These are phyloP conservation scores for Trichogramma evanescens DNA, from an alignment of 2,888 invertebrate genomes.

Conservation along the genomic window DNA sequence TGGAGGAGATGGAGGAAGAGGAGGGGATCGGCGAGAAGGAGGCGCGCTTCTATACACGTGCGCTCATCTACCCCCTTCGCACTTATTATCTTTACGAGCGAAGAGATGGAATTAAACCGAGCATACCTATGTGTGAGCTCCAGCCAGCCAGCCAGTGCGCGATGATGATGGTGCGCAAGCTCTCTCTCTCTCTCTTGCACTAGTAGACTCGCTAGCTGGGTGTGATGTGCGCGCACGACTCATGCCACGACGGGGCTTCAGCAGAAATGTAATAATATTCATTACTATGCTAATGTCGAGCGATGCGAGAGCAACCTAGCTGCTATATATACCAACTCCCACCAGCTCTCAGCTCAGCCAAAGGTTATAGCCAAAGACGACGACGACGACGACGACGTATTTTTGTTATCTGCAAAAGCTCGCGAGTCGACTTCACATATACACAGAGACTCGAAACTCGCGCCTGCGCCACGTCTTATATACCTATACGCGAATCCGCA, in stretches of 20 bases:
- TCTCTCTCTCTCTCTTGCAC: no score
- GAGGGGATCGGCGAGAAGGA: slow-evolving; percentile 1
- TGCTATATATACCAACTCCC: no score
- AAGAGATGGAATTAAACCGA: slow-evolving; percentile 48
- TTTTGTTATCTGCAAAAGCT: slow-evolving; percentile 32
- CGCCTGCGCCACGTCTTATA: no score
- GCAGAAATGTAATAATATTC: slow-evolving; percentile 47
- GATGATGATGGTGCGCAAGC: no score
- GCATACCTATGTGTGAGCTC: slow-evolving; percentile 31
- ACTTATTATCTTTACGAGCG: slow-evolving; percentile 49
- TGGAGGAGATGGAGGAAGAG: neutral
- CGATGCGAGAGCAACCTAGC: slow-evolving; percentile 22
- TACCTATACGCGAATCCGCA: no score
- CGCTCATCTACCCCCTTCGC: slow-evolving; percentile 35
- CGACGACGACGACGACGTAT: slow-evolving; percentile 38
- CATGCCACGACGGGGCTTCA: no score
- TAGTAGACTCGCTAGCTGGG: no score
- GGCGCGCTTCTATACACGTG: neutral
- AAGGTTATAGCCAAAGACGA: slow-evolving; percentile 40
- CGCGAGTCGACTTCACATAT: no score
- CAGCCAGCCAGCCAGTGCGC: no score
- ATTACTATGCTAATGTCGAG: slow-evolving; percentile 48
- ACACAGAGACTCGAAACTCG: no score
- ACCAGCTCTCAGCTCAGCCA: slow-evolving; percentile 26
- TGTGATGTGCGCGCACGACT: no score